Evolutionary conservation across 1,140 invertebrate species (phyloP), one percentile per base, ranked within the genome.

Genomic region (Drosophila mojavensis): DNA sequence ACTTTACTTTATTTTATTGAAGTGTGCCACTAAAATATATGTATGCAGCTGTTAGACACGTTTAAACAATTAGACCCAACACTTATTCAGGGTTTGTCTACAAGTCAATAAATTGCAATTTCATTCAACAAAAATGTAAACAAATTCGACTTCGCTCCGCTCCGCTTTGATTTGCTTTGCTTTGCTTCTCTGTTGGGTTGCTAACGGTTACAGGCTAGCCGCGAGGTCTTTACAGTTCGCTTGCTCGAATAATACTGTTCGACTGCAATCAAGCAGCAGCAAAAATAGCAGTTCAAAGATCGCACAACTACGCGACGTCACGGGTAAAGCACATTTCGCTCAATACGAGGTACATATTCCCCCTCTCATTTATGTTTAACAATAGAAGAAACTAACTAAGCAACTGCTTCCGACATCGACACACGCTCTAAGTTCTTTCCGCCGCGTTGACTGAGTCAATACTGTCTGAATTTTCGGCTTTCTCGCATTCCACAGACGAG

Each of bases 221-320:
- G 9, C 43, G 61, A 81, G 78, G 28, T 61, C 63, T 65, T 76
- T 56, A 68, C 67, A 54, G 66, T 69, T 79, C 28, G 71, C 45
- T 39, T 59, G 68, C 71, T 53, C 61, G 30, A 73, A 36, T 41
- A 70, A 72, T 73, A 88, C 75, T 86, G 70, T 66, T 59, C 20
- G 53, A 45, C 11, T 51, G 56, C 60, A 54, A 69, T 48, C 51
- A 43, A 24, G 60, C 33, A 39, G 60, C 33, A 41, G 36, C 48
- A 26, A 56, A 59, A 53, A 51, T 67, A 65, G 72, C 30, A 43
- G 36, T 45, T 60, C 15, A 69, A 75, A 75, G 76, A 76, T 78
- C 75, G 55, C 28, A 61, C 56, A 41, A 55, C 50, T 36, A 81
- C 81, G 82, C 81, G 41, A 81, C 81, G 82, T 86, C 82, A 86